Evolutionary conservation across 1,140 invertebrate species (phyloP), one percentile per base, ranked within the genome.

Genomic region (Glomeris maerens): DNA sequence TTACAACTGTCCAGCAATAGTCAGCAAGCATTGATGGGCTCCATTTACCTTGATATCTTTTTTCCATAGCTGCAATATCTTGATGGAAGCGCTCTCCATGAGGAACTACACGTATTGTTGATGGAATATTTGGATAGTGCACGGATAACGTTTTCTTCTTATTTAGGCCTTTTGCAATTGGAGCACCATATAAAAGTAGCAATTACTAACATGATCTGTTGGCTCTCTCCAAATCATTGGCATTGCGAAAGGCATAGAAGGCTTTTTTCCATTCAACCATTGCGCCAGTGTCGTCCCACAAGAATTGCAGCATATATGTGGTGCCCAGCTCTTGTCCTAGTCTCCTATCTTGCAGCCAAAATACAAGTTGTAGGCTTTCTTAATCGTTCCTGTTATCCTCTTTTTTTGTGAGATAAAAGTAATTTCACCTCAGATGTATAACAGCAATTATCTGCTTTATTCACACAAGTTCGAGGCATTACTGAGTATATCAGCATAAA

Each of bases 151-250:
- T n/a, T n/a, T n/a, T n/a, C n/a, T n/a, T n/a, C n/a, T n/a, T n/a
- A n/a, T n/a, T n/a, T n/a, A n/a, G n/a, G n/a, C n/a, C n/a, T n/a
- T n/a, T n/a, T n/a, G n/a, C n/a, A n/a, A n/a, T n/a, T n/a, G n/a
- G n/a, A n/a, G n/a, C n/a, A n/a, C n/a, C n/a, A n/a, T n/a, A 36
- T 53, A 58, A 23, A 58, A 58, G 45, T 56, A 58, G 31, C 50
- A 59, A 49, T 53, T 44, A 22, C 14, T 17, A 4, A 26, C 13
- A 41, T 56, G 49, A 41, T 54, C 47, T 36, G 20, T 52, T 2
- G 47, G 54, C 49, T 55, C 54, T 25, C 52, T 56, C 57, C 57
- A 47, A 39, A 59, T 45, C 51, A 29, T 55, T 40, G 58, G 51
- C 29, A 56, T 23, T 13, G 47, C 52, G 55, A 57, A 59, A 23